Percentiles rank a stretch among this genome's conserved stretches.
Conservation (phyloP, 2,113 vertebrate genomes). For the Psilopsiagon aymara region DNA sequence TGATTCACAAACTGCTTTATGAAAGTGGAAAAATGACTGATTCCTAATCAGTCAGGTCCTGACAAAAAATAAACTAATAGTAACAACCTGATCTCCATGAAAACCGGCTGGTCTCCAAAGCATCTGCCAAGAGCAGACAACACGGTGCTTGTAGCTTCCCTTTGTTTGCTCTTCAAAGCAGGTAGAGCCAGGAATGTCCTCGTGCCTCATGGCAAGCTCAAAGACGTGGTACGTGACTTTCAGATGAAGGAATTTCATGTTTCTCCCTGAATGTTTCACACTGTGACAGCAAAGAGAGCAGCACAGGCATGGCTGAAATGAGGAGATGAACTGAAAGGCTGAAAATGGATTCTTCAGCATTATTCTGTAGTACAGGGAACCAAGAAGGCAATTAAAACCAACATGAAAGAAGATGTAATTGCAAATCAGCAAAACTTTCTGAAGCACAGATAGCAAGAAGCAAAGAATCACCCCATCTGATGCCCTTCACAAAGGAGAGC, state of each 20-base stretch:
- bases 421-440: background rate
- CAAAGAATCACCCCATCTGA: background rate
- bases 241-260: slow-evolving; percentile 23
- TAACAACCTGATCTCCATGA: slow-evolving; percentile 22
- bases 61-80: slow-evolving; percentile 6
- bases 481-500: background rate
- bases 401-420: slow-evolving; percentile 8
- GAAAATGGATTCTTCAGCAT: background rate
- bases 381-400: background rate
- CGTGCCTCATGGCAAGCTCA: slow-evolving; percentile 21
- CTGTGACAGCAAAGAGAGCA: background rate
- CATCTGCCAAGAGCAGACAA: slow-evolving; percentile 30
- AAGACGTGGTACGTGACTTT: slow-evolving; percentile 47
- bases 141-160: background rate
- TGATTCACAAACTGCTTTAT: background rate
- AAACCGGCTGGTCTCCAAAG: slow-evolving; percentile 34
- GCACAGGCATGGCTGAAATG: background rate
- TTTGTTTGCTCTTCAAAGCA: slow-evolving; percentile 49
- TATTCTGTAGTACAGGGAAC: background rate
- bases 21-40: slow-evolving; percentile 8
- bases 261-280: slow-evolving; percentile 27
- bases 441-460: background rate
- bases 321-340: background rate
- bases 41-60: background rate
- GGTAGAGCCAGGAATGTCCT: slow-evolving; percentile 26